Conservation (phyloP, 2,797 vertebrate species). For the Phyllotis vaccarum region DNA sequence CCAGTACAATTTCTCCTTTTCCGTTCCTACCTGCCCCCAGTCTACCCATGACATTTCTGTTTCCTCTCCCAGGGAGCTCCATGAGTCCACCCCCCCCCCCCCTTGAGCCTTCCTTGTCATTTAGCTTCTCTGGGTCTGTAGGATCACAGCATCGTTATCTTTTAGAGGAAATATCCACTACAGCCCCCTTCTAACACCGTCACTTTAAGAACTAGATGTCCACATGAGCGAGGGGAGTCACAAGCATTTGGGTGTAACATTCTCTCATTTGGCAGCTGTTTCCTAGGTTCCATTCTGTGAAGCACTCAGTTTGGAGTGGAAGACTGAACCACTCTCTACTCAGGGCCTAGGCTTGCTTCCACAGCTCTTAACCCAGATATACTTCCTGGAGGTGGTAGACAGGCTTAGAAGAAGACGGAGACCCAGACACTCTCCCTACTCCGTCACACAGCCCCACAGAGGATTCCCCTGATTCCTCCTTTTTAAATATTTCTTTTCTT, state of each 20-base stretch:
- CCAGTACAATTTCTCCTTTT: too few species aligned
- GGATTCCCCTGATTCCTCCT: not conserved
- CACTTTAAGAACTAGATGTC: not conserved
- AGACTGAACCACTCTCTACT: not conserved
- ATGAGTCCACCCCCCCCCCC: too few species aligned
- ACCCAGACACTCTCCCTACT: not conserved
- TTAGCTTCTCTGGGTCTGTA: too few species aligned
- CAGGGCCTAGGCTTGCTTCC: not conserved
- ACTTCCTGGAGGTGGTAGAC: conserved; percentile 37
- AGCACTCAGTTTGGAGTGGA: not conserved
- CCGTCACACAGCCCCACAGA: conserved; percentile 31
- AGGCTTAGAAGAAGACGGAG: not conserved
- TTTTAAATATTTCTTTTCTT: not conserved
- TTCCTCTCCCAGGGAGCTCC: too few species aligned
- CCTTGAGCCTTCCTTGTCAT: too few species aligned
- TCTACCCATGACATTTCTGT: too few species aligned
- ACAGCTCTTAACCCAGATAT: not conserved
- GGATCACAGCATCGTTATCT: too few species aligned
- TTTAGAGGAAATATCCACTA: not conserved
- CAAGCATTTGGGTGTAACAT: not conserved
- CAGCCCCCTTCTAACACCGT: not conserved
- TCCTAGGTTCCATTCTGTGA: not conserved
- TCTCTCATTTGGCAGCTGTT: not conserved
- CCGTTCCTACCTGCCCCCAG: too few species aligned
- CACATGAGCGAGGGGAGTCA: not conserved